Conservation (phyloP, 2,797 vertebrate species). For the Garrulus glandarius region DNA sequence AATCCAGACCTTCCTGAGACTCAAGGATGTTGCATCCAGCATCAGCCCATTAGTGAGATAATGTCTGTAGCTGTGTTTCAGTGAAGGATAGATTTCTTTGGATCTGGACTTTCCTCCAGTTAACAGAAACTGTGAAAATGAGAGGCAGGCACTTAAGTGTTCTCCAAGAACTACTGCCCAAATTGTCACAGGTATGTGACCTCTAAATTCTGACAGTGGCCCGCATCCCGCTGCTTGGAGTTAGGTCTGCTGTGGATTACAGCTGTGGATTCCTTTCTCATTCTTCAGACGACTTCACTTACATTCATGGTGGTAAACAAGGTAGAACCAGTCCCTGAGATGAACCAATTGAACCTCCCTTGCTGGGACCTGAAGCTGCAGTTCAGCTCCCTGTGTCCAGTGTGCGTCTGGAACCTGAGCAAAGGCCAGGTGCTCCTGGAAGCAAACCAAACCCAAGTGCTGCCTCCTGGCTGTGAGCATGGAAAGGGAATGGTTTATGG, state of each 20-base stretch:
- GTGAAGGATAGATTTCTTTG: neutral
- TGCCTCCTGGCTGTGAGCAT: neutral
- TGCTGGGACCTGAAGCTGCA: neutral
- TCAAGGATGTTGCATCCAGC: neutral
- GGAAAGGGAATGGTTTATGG: neutral
- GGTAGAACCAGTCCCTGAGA: neutral
- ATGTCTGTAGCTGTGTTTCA: neutral
- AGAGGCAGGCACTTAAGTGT: neutral
- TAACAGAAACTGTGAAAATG: neutral
- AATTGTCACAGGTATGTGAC: neutral
- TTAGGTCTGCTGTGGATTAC: neutral
- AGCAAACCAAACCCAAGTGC: neutral
- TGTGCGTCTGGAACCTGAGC: neutral
- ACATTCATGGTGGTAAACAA: neutral
- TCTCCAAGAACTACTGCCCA: neutral
- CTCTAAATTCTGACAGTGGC: neutral
- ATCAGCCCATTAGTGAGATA: neutral
- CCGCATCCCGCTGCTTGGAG: neutral
- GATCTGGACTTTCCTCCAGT: neutral
- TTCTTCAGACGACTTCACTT: neutral
- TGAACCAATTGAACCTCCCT: neutral
- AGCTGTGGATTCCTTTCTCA: neutral
- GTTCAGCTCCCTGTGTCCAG: neutral
- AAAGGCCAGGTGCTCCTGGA: neutral
- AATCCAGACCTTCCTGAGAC: neutral